These are phyloP conservation scores for Xylophagus ater DNA, from an alignment of 2,888 invertebrate species.

Conservation along the genomic window DNA sequence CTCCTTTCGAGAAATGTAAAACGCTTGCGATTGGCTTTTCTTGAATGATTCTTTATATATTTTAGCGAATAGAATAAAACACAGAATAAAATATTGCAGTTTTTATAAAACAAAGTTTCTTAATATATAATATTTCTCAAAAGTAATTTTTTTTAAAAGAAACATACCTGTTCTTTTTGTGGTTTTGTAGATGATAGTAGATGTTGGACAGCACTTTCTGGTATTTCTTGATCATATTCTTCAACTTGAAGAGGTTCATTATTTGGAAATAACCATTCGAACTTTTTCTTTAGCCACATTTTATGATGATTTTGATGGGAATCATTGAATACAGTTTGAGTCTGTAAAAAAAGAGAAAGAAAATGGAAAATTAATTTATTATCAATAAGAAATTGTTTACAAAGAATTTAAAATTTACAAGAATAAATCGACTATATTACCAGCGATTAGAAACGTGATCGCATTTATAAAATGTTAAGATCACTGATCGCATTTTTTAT, in stretches of 20 bases:
- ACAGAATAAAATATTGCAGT: too few relatives aligned
- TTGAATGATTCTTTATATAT: too few relatives aligned
- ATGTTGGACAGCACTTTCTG: conserved; percentile 4
- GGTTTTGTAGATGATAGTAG: not conserved
- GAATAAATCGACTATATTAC: too few relatives aligned
- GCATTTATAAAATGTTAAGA: too few relatives aligned
- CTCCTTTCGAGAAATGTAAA: too few relatives aligned
- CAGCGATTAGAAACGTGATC: too few relatives aligned
- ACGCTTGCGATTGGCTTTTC: too few relatives aligned
- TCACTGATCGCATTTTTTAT: too few relatives aligned
- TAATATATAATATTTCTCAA: not conserved
- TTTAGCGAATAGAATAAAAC: too few relatives aligned
- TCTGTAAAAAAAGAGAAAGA: conserved; percentile 6
- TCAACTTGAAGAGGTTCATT: conserved; percentile 5
- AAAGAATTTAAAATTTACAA: too few relatives aligned
- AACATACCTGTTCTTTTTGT: conserved; percentile 4
- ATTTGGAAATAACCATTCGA: conserved; percentile 9
- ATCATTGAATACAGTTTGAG: conserved; percentile 7
- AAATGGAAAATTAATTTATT: not conserved
- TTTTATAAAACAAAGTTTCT: too few relatives aligned
- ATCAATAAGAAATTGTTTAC: too few relatives aligned
- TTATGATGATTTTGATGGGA: conserved; percentile 8
- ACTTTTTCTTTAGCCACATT: conserved; percentile 4
- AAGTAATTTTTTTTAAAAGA: not conserved
- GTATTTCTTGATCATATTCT: conserved; percentile 10